Conservation (phyloP, 2,888 invertebrate species). For the Pachliopta kotzebuea region DNA sequence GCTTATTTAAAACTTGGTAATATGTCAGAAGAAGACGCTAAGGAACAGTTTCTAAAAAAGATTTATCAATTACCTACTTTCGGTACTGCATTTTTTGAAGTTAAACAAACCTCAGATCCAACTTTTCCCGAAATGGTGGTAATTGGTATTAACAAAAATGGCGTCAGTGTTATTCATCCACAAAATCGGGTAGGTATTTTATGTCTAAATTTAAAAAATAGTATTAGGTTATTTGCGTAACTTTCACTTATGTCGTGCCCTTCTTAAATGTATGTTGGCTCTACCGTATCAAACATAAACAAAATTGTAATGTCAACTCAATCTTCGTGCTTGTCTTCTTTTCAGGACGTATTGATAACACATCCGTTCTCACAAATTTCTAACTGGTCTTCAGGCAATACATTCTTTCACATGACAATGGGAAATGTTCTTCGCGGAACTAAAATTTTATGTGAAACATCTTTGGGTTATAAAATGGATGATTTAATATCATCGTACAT, state of each 20-base stretch:
- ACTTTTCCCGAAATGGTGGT: slow-evolving; percentile 92
- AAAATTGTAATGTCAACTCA: background rate
- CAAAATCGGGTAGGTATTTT: slow-evolving; percentile 85
- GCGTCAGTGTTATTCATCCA: slow-evolving; percentile 94
- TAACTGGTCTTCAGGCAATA: slow-evolving; percentile 98
- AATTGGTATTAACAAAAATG: slow-evolving; percentile 94
- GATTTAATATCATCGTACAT: slow-evolving; percentile 96
- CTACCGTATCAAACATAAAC: background rate
- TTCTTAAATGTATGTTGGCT: background rate
- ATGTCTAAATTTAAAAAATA: background rate
- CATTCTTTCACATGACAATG: slow-evolving; percentile 96
- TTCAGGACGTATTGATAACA: slow-evolving; percentile 88
- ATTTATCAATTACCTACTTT: slow-evolving; percentile 92
- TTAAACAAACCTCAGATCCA: slow-evolving; percentile 94
- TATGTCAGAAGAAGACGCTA: slow-evolving; percentile 86
- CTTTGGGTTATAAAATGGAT: slow-evolving; percentile 97
- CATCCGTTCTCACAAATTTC: slow-evolving; percentile 94
- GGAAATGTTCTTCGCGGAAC: slow-evolving; percentile 96
- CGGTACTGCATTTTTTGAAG: slow-evolving; percentile 97
- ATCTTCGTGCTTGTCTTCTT: slow-evolving; percentile 28
- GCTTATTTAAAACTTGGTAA: slow-evolving; percentile 82
- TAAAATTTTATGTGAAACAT: slow-evolving; percentile 94
- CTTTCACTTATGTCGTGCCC: too few relatives aligned
- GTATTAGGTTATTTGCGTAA: slow-evolving; percentile 1
- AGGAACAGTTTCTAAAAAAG: slow-evolving; percentile 87